These are phyloP conservation scores for Melanotaenia parkinsoni DNA, from an alignment of 2,797 vertebrate genomes.

Conservation along the genomic window DNA sequence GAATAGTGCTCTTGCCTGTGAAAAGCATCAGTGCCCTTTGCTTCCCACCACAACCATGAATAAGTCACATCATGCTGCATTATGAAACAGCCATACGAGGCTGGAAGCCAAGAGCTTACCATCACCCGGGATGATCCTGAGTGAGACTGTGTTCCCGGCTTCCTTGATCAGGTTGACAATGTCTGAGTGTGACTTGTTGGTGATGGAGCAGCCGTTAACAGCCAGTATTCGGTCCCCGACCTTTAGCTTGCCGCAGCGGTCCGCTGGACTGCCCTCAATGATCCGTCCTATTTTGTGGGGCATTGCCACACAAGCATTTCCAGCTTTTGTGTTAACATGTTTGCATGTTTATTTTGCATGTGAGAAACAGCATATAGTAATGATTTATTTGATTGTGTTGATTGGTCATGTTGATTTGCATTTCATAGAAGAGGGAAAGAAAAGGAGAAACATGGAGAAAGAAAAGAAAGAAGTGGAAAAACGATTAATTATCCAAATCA, in stretches of 20 bases:
- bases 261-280: conserved; percentile 98
- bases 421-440: conserved; percentile 29
- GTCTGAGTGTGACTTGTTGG: conserved; percentile 99
- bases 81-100: conserved; percentile 54
- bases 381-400: conserved; percentile 59
- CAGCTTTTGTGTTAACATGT: conserved; percentile 86
- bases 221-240: conserved; percentile 98
- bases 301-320: conserved; percentile 99
- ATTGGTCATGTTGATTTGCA: conserved; percentile 62
- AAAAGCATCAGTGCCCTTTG: conserved; percentile 60
- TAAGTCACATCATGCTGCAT: conserved; percentile 68
- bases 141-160: conserved; percentile 97
- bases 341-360: conserved; percentile 44
- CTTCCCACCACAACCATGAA: conserved; percentile 66
- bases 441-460: conserved; percentile 52
- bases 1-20: conserved; percentile 51
- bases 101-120: conserved; percentile 79
- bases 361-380: conserved; percentile 16
- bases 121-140: conserved; percentile 98
- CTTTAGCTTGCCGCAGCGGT: conserved; percentile 99
- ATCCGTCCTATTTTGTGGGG: conserved; percentile 99
- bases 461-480: conserved; percentile 71
- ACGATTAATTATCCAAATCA: conserved; percentile 90
- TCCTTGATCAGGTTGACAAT: conserved; percentile 99
- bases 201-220: conserved; percentile 98